These are phyloP conservation scores for Limosa lapponica DNA, from an alignment of 2,797 vertebrate genomes.

Conservation along the genomic window DNA sequence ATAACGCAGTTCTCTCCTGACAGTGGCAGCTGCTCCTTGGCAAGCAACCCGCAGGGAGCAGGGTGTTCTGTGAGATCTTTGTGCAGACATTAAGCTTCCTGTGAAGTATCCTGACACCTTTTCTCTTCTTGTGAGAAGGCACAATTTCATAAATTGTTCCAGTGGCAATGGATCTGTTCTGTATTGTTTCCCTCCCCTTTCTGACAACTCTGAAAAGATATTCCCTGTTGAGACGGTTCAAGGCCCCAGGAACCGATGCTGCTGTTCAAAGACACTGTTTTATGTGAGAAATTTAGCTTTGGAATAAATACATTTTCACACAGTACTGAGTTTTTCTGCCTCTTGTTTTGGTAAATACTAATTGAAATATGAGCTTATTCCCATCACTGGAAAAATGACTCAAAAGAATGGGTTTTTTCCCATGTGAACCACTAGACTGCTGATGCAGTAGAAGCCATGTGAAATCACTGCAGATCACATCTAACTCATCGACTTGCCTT, in stretches of 20 bases:
- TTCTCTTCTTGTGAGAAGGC: background rate
- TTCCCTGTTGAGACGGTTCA: background rate
- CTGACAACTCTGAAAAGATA: background rate
- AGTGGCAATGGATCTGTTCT: background rate
- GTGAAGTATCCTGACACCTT: background rate
- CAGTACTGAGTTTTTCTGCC: background rate
- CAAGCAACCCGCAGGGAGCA: background rate
- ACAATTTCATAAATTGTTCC: background rate
- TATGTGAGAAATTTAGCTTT: background rate
- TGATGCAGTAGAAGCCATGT: background rate
- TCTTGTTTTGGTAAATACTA: background rate
- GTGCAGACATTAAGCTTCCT: background rate
- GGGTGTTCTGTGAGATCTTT: background rate
- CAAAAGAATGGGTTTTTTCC: background rate
- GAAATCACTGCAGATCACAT: background rate
- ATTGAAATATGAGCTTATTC: background rate
- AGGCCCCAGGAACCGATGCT: background rate
- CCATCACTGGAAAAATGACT: background rate
- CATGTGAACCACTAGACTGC: background rate
- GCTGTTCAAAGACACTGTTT: background rate
- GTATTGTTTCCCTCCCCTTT: background rate
- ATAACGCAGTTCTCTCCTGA: background rate
- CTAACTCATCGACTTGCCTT: background rate
- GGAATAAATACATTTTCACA: conserved; percentile 37
- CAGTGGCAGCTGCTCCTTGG: conserved; percentile 10